Base-by-base conservation (phyloP, 2,797 vertebrate genomes). In the Zalophus californianus region DNA sequence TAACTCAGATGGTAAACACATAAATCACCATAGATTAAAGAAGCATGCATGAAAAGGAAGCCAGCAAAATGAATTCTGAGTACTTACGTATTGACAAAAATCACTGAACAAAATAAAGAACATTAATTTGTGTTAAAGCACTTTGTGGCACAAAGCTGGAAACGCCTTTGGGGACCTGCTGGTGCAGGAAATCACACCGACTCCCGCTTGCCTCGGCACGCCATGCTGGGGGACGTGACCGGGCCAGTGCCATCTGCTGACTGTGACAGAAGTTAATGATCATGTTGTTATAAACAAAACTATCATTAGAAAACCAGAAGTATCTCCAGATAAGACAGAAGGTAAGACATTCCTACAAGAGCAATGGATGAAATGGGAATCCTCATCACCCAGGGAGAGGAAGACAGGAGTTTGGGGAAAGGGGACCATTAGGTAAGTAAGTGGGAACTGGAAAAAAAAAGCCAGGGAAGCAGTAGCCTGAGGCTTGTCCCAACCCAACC, bases 91-190 rank as follows among this genome's bases (percentile, higher is more conserved):
- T 64, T 98, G 97, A 88, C 70, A 94, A 86, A 86, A 91, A 87
- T 91, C 96, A 91, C 68, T 75, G 96, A 68, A 48, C 68, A 62
- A 66, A 94, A 96, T 86, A 97, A 97, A 96, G 93, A 95, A 94
- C 97, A 90, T 73, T 41, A 96, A 64, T 96, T 70, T 72, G 90
- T 80, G 62, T 92, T 96, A 86, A 27, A 95, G 84, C 66, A 91
- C 72, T 62, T 70, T 18, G 25, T 91, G 68, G 86, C 70, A 35
- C 38, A 64, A 13, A 78, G 91, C 89, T 44, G 16, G 11, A 7
- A 86, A 27, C 48, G 90, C 78, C 97, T 72, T 79, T 27, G 16
- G 86, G 83, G 86, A 86, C 75, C 66, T 29, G 27, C 16, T 23
- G 16, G 27, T 4, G 3, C 18, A 35, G 60, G 56, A 48, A 84